Base-by-base conservation (phyloP, 2,113 vertebrate species). In the Xenopus tropicalis region DNA sequence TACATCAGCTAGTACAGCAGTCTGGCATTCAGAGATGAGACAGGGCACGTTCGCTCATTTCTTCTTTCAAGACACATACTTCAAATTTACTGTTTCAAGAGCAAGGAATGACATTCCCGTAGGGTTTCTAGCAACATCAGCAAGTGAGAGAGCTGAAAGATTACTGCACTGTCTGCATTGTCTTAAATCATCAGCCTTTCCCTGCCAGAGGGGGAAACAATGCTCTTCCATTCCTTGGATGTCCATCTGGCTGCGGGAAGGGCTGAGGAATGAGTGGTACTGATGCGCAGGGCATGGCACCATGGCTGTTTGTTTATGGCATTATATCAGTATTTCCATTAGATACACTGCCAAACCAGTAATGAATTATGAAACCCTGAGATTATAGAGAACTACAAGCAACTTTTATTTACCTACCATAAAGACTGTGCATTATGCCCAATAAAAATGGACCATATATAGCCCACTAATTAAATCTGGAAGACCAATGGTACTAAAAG, bases 241-340 rank as follows among this genome's bases (percentile, higher is more conserved):
- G 88, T 84, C 82, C 4, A 87, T 89, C 83, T 89, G 20, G 59
- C 20, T 85, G 82, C 87, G 85, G n/a, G 80, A 89, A 80, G 85
- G 87, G 87, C 87, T 79, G 88, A 90, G 90, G 90, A 91, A 89
- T 69, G 86, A 77, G 68, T 19, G 22, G 11, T 57, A 46, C 16
- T 54, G 52, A 54, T 54, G 16, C 14, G 10, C 14, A n/a, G 16
- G 52, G 52, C 17, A 54, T 4, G 1, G 10, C 52, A 48, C 14
- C 46, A 48, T 48, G 12, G 46, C 3, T 48, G 46, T 14, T 48
- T 48, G 57, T n/a, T 73, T 57, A 21, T 66, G 51, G 71, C 51
- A 58, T 57, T 66, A 13, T 57, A 14, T 13, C 46, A 48, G 10
- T 48, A 13, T 48, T 13, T 3, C 11, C 4, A 6, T 48, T 11